Evolutionary conservation across 2,888 invertebrate genomes (phyloP).

Genomic region (Hypena proboscidalis): DNA sequence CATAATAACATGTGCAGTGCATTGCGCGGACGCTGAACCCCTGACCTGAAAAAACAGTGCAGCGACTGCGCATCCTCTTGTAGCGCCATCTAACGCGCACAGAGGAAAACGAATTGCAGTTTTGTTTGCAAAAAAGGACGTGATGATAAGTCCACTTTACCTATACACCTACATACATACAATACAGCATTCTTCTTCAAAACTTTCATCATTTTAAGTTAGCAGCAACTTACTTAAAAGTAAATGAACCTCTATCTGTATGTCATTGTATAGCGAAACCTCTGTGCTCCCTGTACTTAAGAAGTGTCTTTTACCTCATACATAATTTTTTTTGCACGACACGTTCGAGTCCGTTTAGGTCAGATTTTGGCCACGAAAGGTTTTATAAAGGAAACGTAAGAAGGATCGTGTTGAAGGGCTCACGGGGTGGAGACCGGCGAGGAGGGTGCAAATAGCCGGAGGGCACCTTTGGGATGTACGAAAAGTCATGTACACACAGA

Average conservation of each 20-base stretch:
- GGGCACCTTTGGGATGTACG: slow-evolving; percentile 2
- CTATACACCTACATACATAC: too few species aligned
- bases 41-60: slow-evolving; percentile 59
- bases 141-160: too few species aligned
- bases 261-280: too few species aligned
- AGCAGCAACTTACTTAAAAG: too few species aligned
- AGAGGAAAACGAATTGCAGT: slow-evolving; percentile 1
- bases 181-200: too few species aligned
- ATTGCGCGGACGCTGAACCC: slow-evolving; percentile 57
- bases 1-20: slow-evolving; percentile 33
- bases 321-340: slow-evolving; percentile 5
- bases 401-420: slow-evolving; percentile 5
- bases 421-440: not conserved
- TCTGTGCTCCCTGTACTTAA: too few species aligned
- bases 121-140: slow-evolving; percentile 2
- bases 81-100: slow-evolving; percentile 14
- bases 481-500: not conserved
- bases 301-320: too few species aligned
- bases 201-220: too few species aligned
- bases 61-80: slow-evolving; percentile 38
- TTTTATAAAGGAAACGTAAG: slow-evolving; percentile 1
- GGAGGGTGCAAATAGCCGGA: slow-evolving; percentile 8
- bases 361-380: slow-evolving; percentile 10
- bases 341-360: slow-evolving; percentile 5
- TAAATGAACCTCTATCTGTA: not conserved